A percentile compares a stretch with the other conserved stretches of the same genome.
phyloP scores from a whole-genome alignment of 2,888 invertebrate species.

The Rhynchonema sp. region DNA sequence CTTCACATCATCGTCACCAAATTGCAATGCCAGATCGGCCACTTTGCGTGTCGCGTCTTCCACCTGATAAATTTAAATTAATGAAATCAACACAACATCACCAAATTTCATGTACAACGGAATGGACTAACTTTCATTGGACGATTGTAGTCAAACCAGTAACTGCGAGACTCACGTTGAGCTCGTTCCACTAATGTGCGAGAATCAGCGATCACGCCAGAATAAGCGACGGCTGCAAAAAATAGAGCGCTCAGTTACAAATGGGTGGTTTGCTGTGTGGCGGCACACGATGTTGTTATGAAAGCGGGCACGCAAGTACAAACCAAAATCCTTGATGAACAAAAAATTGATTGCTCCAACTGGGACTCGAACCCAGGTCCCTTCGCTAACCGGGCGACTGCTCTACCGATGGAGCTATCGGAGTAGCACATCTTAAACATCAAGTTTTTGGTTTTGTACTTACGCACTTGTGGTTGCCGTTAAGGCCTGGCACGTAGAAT shows the following conservation, averaged over 20 bases:
- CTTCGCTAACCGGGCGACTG: too few relatives aligned
- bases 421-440: too few relatives aligned
- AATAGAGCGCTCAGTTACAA: not conserved
- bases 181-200: constrained; percentile 80
- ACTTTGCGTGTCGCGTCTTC: constrained; percentile 97
- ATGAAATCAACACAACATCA: not conserved
- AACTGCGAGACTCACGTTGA: constrained; percentile 50
- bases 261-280: too few relatives aligned
- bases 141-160: constrained; percentile 25
- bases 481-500: too few relatives aligned
- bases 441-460: too few relatives aligned
- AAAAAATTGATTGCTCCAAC: not conserved
- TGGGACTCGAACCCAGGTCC: too few relatives aligned
- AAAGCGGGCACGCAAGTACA: too few relatives aligned
- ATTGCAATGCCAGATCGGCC: constrained; percentile 93
- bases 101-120: not conserved
- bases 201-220: constrained; percentile 88
- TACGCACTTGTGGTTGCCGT: too few relatives aligned
- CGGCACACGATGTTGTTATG: too few relatives aligned
- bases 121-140: not conserved
- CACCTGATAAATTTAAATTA: constrained; percentile 34
- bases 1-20: constrained; percentile 91
- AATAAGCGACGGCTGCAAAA: constrained; percentile 20
- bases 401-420: too few relatives aligned
- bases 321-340: too few relatives aligned